These are phyloP conservation scores for Andricus curvator DNA, from an alignment of 2,888 invertebrate genomes.

Conservation along the genomic window DNA sequence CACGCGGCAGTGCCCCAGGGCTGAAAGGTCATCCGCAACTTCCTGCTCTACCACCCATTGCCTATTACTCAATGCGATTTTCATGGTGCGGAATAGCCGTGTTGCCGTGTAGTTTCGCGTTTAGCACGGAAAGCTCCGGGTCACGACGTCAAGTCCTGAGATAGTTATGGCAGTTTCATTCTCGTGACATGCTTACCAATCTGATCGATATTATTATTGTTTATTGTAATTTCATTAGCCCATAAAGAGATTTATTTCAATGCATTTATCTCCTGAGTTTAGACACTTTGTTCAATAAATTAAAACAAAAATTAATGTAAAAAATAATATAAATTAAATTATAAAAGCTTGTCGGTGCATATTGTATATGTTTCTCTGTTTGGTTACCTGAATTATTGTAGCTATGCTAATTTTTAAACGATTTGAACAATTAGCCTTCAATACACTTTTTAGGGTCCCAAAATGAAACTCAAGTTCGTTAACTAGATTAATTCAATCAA, in stretches of 20 bases:
- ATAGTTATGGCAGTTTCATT: conserved; percentile 37
- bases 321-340: too few species aligned
- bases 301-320: neutral
- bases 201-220: conserved; percentile 37
- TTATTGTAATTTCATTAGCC: conserved; percentile 23
- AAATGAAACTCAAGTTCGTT: too few species aligned
- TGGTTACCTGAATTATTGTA: too few species aligned
- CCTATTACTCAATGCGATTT: conserved; percentile 55
- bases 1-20: conserved; percentile 45
- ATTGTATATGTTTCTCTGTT: too few species aligned
- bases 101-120: conserved; percentile 41
- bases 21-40: conserved; percentile 45
- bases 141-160: conserved; percentile 44
- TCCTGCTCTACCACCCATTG: conserved; percentile 52
- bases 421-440: too few species aligned
- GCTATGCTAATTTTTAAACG: too few species aligned
- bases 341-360: too few species aligned
- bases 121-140: conserved; percentile 49
- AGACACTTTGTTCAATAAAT: neutral
- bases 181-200: conserved; percentile 17
- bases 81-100: conserved; percentile 47
- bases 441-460: too few species aligned
- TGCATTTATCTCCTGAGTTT: neutral
- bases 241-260: neutral
- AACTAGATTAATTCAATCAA: too few species aligned